Evolutionary conservation across 2,888 invertebrate species (phyloP).

Genomic region (Cremastinae sp.): DNA sequence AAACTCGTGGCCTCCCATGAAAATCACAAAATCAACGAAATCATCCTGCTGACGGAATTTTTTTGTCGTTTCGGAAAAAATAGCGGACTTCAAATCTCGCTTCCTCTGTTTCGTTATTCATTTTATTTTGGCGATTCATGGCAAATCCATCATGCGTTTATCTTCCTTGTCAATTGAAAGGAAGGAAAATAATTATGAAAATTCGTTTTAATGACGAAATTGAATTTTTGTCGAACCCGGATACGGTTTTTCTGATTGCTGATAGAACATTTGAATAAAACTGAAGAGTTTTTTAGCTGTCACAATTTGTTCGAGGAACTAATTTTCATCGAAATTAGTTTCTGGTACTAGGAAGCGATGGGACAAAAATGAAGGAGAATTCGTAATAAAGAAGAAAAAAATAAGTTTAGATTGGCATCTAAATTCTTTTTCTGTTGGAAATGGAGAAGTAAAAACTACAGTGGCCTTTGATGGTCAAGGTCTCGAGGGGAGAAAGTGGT

Average conservation of each 20-base stretch:
- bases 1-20: constrained; percentile 18
- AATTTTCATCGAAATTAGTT: too few species aligned
- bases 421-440: neutral
- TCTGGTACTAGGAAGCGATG: too few species aligned
- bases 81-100: constrained; percentile 34
- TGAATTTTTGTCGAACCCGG: too few species aligned
- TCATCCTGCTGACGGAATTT: constrained; percentile 25
- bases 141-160: neutral
- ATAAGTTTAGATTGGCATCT: too few species aligned
- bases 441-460: neutral
- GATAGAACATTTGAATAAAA: neutral
- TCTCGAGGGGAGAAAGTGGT: constrained; percentile 29
- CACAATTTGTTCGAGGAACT: too few species aligned
- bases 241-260: too few species aligned
- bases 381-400: too few species aligned
- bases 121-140: constrained; percentile 6
- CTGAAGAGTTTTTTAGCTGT: too few species aligned
- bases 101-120: constrained; percentile 23
- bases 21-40: constrained; percentile 42
- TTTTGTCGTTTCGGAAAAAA: neutral
- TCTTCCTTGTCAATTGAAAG: too few species aligned
- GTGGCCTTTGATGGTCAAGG: constrained; percentile 19
- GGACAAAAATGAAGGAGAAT: too few species aligned
- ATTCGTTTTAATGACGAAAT: too few species aligned
- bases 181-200: too few species aligned